Base-by-base conservation (phyloP, 2,113 vertebrate species). In the Muscicapa adusta region DNA sequence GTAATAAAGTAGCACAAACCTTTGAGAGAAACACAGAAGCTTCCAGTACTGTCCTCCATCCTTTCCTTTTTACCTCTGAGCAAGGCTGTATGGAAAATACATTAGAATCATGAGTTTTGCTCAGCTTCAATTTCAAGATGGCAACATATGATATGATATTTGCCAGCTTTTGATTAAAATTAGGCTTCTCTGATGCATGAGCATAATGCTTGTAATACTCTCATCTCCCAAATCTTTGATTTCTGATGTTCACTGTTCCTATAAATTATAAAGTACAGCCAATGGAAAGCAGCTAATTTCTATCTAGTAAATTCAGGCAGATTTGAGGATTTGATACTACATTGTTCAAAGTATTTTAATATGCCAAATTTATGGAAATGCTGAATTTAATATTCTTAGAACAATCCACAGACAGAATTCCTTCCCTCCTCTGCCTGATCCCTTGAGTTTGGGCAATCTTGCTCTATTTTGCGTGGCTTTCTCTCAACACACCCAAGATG, bases 201-300 rank as follows among this genome's bases (percentile, higher is more conserved):
- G 65, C 12, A 36, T 48, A 71, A 94, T 81, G 54, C 65, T 54
- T 92, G 36, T 83, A 85, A 93, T 93, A 67, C 18, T 92, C 68
- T 94, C 77, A 50, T 88, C 85, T 92, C 56, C 47, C 79, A 92
- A 63, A 86, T 81, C 90, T 88, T 92, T 95, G 86, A 88, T 81
- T 91, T 92, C 71, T 92, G 54, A 70, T 91, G 40, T 51, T 86
- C 29, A 2, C 65, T 82, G 40, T 66, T 96, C 67, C 68, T 57
- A 70, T 85, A 94, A 93, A 91, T 86, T 67, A 63, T 45, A 66
- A 45, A 77, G 51, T 25, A 33, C 23, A 57, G 42, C 53, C 65
- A 95, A 61, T 51, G 57, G 66, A 75, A 73, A 76, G 66, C 13
- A 89, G 66, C 38, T 91, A 56, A 92, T 88, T 96, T 96, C 85